Evolutionary conservation across 2,113 vertebrate species (phyloP), one percentile per base, ranked within the genome.

Genomic region (Jacana jacana): DNA sequence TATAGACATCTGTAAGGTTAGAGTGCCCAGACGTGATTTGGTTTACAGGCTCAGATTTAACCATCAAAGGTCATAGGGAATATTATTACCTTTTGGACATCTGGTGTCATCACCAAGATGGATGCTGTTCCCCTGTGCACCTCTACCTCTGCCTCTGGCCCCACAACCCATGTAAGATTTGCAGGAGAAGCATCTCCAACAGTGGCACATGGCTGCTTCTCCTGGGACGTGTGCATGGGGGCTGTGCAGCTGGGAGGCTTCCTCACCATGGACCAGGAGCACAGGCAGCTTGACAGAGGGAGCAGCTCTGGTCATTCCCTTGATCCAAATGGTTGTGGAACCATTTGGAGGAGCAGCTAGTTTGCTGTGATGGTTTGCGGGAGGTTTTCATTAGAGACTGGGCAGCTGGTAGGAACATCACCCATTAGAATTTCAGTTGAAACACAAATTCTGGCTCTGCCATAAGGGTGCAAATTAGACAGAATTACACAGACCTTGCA

Each of bases 121-220:
- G 22, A 6, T 30, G 10, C 52, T 3, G 3, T 68, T 83, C 42
- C 51, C 76, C 31, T 63, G 24, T 39, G 44, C 35, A 6, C 3
- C 17, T 35, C 39, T 80, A 37, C 23, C 66, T 55, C 16, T 51
- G 3, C 4, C 28, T 35, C 61, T 70, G 65, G 4, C 13, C 10
- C 19, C 6, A 19, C 2, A 4, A 6, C 3, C 33, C 2, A 0
- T 0, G 3, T 46, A 35, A 35, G 63, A 35, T 69, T 46, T 76
- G 16, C 35, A 64, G 25, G 28, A 19, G 16, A 16, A 89, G 17
- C 33, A 57, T 51, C 54, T 75, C 33, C 0, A 1, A 19, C 10
- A 31, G 73, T 0, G 0, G 60, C 35, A 9, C 23, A 3, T 15
- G 46, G n/a, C 39, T 68, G 25, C 52, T 84, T 72, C 44, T 35